phyloP scores from a whole-genome alignment of 2,797 vertebrate species.

The Champsocephalus esox region DNA sequence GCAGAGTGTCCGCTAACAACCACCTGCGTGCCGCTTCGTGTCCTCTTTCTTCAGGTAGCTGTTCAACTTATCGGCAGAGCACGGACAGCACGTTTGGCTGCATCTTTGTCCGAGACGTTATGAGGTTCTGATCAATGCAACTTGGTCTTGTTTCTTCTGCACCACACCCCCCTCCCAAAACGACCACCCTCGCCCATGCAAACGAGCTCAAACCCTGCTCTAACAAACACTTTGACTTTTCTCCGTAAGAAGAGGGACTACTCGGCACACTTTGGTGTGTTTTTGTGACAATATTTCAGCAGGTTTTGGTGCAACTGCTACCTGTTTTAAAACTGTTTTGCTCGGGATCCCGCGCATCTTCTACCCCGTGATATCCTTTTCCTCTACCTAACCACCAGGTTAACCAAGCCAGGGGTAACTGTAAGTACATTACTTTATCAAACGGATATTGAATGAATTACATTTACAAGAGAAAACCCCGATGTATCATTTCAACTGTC shows the following conservation, averaged over 20 bases:
- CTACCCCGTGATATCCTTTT: neutral
- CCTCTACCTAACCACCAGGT: conserved; percentile 3
- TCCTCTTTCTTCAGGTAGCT: conserved; percentile 39
- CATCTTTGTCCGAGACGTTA: conserved; percentile 84
- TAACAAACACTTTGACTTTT: conserved; percentile 81
- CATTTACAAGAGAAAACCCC: neutral
- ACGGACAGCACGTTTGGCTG: conserved; percentile 66
- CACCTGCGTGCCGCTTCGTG: conserved; percentile 56
- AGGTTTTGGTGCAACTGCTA: conserved; percentile 21
- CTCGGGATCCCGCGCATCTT: conserved; percentile 34
- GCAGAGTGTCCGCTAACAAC: conserved; percentile 48
- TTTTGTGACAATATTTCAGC: conserved; percentile 46
- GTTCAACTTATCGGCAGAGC: conserved; percentile 61
- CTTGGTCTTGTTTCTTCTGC: conserved; percentile 72
- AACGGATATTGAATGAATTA: neutral
- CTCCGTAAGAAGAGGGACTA: conserved; percentile 75
- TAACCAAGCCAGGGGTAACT: conserved; percentile 7
- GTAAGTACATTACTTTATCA: conserved; percentile 55
- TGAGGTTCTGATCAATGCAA: conserved; percentile 78
- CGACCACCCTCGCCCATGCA: conserved; percentile 83
- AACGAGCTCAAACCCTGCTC: conserved; percentile 65
- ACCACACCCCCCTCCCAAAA: conserved; percentile 82
- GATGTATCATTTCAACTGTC: too few species aligned
- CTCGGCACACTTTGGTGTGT: conserved; percentile 65
- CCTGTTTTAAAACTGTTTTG: conserved; percentile 28